phyloP scores from a whole-genome alignment of 2,797 vertebrate genomes.

The Cynopterus sphinx region DNA sequence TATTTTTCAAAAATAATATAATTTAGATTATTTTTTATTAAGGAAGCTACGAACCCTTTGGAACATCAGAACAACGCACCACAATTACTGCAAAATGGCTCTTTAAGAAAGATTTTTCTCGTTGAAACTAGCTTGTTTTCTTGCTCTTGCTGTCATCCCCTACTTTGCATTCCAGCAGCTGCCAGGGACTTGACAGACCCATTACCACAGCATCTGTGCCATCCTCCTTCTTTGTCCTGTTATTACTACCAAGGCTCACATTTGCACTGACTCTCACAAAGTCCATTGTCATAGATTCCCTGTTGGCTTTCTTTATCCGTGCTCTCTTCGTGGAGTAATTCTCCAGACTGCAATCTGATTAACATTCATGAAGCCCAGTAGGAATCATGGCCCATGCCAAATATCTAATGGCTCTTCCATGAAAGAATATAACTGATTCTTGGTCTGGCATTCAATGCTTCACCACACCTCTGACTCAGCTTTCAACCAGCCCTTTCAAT shows the following conservation, averaged over 20 bases:
- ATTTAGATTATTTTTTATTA: conserved; percentile 62
- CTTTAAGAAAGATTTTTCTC: background rate
- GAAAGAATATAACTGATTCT: background rate
- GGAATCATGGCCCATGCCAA: background rate
- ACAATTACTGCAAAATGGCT: conserved; percentile 37
- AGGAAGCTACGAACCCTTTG: background rate
- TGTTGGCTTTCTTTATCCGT: background rate
- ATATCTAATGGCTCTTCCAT: background rate
- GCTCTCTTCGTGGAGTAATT: background rate
- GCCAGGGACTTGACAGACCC: background rate
- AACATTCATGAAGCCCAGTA: background rate
- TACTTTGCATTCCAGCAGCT: background rate
- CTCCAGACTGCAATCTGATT: background rate
- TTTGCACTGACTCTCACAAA: background rate
- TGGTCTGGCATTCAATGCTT: background rate
- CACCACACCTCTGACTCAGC: background rate
- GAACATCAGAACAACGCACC: conserved; percentile 19
- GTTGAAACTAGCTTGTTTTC: background rate
- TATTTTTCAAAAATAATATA: conserved; percentile 33
- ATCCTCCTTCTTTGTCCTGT: background rate
- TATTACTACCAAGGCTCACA: background rate
- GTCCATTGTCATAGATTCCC: background rate
- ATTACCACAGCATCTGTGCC: fast-evolving
- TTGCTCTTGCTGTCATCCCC: background rate
- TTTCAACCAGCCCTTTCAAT: background rate